Evolutionary conservation across 2,888 invertebrate species (phyloP).

Genomic region (Rhaphigaster nebulosa): DNA sequence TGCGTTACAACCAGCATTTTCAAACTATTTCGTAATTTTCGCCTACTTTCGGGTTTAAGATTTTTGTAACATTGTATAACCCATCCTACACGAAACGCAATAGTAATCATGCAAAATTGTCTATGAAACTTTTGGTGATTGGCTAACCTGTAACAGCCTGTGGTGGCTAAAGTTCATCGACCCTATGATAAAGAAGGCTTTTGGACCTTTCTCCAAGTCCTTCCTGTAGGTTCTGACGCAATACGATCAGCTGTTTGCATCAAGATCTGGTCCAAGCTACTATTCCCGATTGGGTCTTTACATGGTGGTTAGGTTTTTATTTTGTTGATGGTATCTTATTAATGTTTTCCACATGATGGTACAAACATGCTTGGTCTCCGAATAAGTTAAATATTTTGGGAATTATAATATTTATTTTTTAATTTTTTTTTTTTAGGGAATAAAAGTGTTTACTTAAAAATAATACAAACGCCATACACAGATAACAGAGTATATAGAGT

Average conservation of each 20-base stretch:
- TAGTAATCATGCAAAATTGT: conserved; percentile 14
- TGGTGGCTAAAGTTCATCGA: conserved; percentile 32
- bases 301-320: background rate
- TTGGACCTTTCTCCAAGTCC: conserved; percentile 34
- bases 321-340: background rate
- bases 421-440: too few species aligned
- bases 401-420: too few species aligned
- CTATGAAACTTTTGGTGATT: conserved; percentile 26
- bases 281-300: background rate
- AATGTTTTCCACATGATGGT: too few species aligned
- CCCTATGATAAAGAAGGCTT: background rate
- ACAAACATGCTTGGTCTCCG: too few species aligned
- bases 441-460: too few species aligned
- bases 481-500: too few species aligned
- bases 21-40: background rate
- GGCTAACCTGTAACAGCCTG: conserved; percentile 15
- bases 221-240: conserved; percentile 21
- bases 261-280: conserved; percentile 24
- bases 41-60: background rate
- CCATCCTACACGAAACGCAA: background rate
- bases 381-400: too few species aligned
- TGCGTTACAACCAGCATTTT: background rate
- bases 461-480: too few species aligned
- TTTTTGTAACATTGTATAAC: conserved; percentile 4
- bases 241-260: conserved; percentile 6